Conservation (phyloP, 30 jellyfish, hydroid and myxozoan species). For the Catostylus mosaicus region DNA sequence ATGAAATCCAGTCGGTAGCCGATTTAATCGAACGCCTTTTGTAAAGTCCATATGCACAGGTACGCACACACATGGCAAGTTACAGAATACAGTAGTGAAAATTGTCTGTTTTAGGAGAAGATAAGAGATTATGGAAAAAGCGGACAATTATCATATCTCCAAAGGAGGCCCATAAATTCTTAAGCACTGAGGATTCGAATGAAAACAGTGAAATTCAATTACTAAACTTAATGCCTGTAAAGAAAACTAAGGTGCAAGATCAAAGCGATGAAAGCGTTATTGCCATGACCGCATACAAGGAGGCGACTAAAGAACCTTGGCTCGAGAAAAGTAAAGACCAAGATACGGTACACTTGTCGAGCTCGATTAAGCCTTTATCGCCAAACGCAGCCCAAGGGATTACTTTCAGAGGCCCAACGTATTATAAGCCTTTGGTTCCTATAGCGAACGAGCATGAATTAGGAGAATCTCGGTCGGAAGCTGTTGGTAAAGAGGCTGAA, state of each 20-base stretch:
- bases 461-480: conserved; percentile 29
- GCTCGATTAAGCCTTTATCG: neutral
- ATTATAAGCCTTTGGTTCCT: conserved; percentile 19
- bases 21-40: too few relatives aligned
- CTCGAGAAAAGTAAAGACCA: conserved; percentile 4
- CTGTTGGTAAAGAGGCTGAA: neutral
- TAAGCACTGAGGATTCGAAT: conserved; percentile 12
- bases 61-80: neutral
- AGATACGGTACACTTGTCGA: neutral
- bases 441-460: conserved; percentile 12
- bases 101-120: conserved; percentile 38
- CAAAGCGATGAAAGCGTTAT: conserved; percentile 27
- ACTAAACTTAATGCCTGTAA: conserved; percentile 8
- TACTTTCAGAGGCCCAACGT: conserved; percentile 24
- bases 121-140: conserved; percentile 15
- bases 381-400: conserved; percentile 2
- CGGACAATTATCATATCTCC: conserved; percentile 28
- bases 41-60: too few relatives aligned
- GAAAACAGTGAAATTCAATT: conserved; percentile 38
- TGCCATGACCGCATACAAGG: conserved; percentile 44
- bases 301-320: conserved; percentile 13
- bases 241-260: neutral
- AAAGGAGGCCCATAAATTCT: conserved; percentile 50
- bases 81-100: conserved; percentile 1
- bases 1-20: too few relatives aligned